Base-by-base conservation (phyloP, 2,113 vertebrate species). In the Clarias magur region DNA sequence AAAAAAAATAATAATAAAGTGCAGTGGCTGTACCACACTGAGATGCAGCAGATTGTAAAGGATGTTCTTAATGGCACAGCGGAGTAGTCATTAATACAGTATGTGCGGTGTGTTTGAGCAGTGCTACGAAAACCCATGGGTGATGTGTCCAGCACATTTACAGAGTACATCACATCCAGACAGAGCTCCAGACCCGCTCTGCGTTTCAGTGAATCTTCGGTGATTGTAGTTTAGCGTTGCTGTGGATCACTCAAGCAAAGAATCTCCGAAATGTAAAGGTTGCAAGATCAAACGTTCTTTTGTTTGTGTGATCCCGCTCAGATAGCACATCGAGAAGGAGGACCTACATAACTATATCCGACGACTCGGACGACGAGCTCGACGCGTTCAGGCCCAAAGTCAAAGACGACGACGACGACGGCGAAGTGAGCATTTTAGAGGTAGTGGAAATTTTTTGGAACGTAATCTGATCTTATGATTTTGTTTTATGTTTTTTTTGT, bases 311-410 rank as follows among this genome's bases (percentile, higher is more conserved):
- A 48, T 67, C n/a, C 13, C 6, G 13, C 3, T 34, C 92, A 97
- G 96, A 95, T 87, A 93, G 94, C 91, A 91, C 94, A 85, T 91
- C 81, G 56, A 93, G 91, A 90, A 92, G 93, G 89, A 95, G 96
- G 72, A 91, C 92, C 19, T 93, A 96, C 87, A 98, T 98, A 94
- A 97, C 92, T 0, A 97, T 98, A 92, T 97, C 97, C 0, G 97
- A 99, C 73, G 97, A 97, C 86, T 99, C 98, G 0, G 98, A 99
- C 75, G 98, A 99, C 87, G 98, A 99, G 83, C 93, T 94, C 3
- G 92, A 95, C 84, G 82, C 90, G 60, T 80, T 93, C 54, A 92
- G 94, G 88, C 91, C 95, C 68, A 93, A 95, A 80, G 92, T 95
- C 76, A 96, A 96, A 0, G 94, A 93, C 4, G 93, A 96, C 4